These are phyloP conservation scores for Colletes latitarsis DNA, from an alignment of 1,140 invertebrate species.

Conservation along the genomic window DNA sequence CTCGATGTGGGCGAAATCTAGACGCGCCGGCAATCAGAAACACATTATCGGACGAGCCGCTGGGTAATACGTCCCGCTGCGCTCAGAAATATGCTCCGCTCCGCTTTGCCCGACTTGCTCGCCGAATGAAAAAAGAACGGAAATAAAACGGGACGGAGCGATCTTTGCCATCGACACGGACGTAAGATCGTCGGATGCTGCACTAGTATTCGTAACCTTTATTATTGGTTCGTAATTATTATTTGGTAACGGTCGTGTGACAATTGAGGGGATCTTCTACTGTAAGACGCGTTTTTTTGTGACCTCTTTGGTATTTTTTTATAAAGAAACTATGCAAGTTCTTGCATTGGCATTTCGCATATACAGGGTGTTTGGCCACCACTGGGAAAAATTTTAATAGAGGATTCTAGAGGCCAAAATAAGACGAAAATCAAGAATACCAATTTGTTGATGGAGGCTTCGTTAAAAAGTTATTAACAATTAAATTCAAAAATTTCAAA, in stretches of 20 bases:
- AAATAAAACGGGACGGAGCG: constrained; percentile 47
- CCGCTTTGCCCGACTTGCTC: constrained; percentile 32
- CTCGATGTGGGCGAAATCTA: constrained; percentile 63
- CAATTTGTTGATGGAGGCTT: too few relatives aligned
- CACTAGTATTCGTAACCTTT: neutral
- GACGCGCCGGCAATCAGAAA: constrained; percentile 76
- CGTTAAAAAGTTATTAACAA: too few relatives aligned
- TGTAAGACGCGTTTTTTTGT: too few relatives aligned
- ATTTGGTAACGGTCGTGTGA: neutral
- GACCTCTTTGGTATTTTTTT: too few relatives aligned
- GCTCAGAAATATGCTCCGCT: constrained; percentile 68
- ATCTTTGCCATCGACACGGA: constrained; percentile 37
- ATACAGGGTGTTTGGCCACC: too few relatives aligned
- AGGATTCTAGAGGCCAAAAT: too few relatives aligned
- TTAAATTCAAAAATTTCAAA: too few relatives aligned
- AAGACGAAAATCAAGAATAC: too few relatives aligned
- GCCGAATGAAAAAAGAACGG: constrained; percentile 22
- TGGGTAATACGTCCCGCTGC: constrained; percentile 74
- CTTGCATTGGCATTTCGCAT: too few relatives aligned
- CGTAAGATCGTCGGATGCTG: neutral
- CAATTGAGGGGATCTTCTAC: neutral
- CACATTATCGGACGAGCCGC: constrained; percentile 75
- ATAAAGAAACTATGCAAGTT: too few relatives aligned
- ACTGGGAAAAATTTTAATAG: too few relatives aligned
- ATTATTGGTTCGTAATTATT: neutral